Percentiles rank a stretch among this genome's conserved stretches.
These are phyloP conservation scores for Papilio machaon DNA, from an alignment of 1,140 invertebrate species.

Conservation along the genomic window DNA sequence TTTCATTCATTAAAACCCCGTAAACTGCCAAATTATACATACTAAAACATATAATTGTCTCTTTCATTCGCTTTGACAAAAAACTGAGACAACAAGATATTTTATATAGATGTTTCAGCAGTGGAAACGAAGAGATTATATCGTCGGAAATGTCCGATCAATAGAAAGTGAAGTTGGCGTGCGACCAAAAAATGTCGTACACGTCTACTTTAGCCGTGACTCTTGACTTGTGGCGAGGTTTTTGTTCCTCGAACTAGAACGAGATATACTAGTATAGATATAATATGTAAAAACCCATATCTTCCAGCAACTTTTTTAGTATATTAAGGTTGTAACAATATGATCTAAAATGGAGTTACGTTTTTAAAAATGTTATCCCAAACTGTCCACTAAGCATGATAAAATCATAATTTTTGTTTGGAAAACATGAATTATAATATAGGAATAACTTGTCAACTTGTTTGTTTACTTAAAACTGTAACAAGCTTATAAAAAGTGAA, in stretches of 20 bases:
- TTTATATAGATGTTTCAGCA: background rate
- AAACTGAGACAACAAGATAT: background rate
- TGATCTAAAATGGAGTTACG: background rate
- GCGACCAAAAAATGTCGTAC: slow-evolving; percentile 24
- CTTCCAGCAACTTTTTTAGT: background rate
- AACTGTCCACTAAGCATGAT: no score
- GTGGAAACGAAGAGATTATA: background rate
- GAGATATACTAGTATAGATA: background rate
- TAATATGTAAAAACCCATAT: background rate
- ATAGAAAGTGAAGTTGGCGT: slow-evolving; percentile 33
- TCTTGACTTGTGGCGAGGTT: slow-evolving; percentile 28
- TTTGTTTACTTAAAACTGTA: no score
- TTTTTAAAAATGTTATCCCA: no score
- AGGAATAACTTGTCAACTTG: no score
- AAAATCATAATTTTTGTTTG: no score
- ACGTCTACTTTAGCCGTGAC: slow-evolving; percentile 21
- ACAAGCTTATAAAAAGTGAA: background rate
- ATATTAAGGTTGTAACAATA: background rate
- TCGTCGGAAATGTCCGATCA: background rate
- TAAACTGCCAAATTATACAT: background rate
- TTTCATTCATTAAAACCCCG: slow-evolving; percentile 13
- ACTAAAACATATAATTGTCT: background rate
- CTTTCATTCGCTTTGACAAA: background rate
- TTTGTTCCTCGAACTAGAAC: slow-evolving; percentile 20
- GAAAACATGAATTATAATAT: no score